Evolutionary conservation across 2,113 vertebrate genomes (phyloP).

Genomic region (Axis porcinus): DNA sequence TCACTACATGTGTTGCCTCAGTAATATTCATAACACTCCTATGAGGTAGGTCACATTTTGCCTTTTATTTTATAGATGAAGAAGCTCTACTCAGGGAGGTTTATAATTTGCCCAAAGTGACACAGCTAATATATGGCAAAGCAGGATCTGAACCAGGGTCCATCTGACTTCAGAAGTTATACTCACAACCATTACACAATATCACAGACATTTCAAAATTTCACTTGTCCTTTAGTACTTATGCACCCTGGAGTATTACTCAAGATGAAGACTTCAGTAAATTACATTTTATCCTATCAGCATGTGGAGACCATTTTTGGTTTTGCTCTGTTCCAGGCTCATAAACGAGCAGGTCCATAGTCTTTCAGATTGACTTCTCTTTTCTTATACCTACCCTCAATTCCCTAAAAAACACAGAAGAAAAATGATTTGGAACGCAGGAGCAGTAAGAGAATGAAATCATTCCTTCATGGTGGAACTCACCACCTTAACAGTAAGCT

Average conservation of each 20-base stretch:
- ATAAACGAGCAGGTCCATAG: not conserved
- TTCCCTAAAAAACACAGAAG: not conserved
- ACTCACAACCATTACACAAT: not conserved
- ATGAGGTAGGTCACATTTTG: not conserved
- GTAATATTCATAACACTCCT: not conserved
- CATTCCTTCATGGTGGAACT: not conserved
- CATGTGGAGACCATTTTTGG: not conserved
- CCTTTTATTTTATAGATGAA: not conserved
- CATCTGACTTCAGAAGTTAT: not conserved
- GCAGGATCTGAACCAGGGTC: not conserved
- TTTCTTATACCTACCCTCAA: not conserved
- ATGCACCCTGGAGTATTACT: not conserved
- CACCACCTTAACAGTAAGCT: not conserved
- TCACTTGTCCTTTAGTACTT: not conserved
- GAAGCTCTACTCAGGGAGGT: not conserved
- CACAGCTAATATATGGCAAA: not conserved
- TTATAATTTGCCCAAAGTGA: not conserved
- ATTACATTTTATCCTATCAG: not conserved
- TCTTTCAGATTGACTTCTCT: not conserved
- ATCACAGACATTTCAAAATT: not conserved
- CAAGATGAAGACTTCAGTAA: not conserved
- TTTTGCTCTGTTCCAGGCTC: not conserved
- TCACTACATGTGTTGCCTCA: not conserved
- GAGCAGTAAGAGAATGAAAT: not conserved
- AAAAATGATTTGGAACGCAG: not conserved